phyloP scores from a whole-genome alignment of 1,140 invertebrate genomes.

The Scaptomyza pallida region DNA sequence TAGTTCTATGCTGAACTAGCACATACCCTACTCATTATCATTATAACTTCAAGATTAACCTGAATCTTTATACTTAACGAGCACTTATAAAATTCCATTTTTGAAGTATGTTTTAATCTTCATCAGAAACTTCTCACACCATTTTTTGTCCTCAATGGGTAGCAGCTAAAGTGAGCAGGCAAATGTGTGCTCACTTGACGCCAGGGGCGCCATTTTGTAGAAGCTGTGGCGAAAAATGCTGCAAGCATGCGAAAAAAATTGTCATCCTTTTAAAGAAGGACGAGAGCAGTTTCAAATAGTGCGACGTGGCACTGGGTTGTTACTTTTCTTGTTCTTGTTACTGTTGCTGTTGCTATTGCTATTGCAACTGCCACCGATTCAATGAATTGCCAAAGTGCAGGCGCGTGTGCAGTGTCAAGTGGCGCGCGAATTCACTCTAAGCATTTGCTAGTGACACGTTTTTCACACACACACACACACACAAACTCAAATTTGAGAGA shows the following conservation, averaged over 20 bases:
- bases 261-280: conserved; percentile 49
- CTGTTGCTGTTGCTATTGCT: too few relatives aligned
- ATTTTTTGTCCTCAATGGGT: too few relatives aligned
- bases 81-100: too few relatives aligned
- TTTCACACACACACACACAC: conserved; percentile 10
- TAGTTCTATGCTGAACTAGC: not conserved
- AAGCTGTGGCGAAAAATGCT: conserved; percentile 36
- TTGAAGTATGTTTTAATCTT: too few relatives aligned
- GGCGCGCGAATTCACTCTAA: conserved; percentile 49
- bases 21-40: not conserved
- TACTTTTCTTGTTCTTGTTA: conserved; percentile 11
- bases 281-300: conserved; percentile 20
- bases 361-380: conserved; percentile 18
- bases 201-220: conserved; percentile 37
- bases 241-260: conserved; percentile 52
- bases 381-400: conserved; percentile 51
- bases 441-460: conserved; percentile 20
- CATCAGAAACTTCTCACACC: too few relatives aligned
- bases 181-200: conserved; percentile 30
- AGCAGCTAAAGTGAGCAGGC: not conserved
- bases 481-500: conserved; percentile 12
- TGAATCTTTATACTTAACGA: too few relatives aligned
- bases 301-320: conserved; percentile 28
- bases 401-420: conserved; percentile 42
- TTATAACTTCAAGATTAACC: too few relatives aligned